Conservation (phyloP, 2,113 vertebrate species). For the Tyrannus savana region DNA sequence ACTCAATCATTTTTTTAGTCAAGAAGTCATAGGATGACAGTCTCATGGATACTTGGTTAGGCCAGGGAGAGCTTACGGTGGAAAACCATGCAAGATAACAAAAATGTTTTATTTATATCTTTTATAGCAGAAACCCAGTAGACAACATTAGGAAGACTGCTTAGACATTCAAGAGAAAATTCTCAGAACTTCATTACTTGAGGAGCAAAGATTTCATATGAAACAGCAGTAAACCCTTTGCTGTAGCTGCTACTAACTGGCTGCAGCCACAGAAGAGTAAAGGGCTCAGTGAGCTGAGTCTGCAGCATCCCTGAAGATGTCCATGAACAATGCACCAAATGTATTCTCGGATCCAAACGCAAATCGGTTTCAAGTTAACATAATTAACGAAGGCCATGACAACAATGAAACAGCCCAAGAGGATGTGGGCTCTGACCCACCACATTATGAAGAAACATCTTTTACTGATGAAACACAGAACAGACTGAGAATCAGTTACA, state of each 20-base stretch:
- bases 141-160: conserved; percentile 42
- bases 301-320: conserved; percentile 65
- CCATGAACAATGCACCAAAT: conserved; percentile 74
- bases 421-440: conserved; percentile 76
- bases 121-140: conserved; percentile 13
- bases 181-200: neutral
- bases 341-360: conserved; percentile 72
- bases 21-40: neutral
- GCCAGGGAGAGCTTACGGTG: neutral
- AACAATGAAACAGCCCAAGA: conserved; percentile 51
- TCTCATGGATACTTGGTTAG: neutral
- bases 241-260: neutral
- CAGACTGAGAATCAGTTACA: conserved; percentile 75
- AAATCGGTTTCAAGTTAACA: conserved; percentile 80
- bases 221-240: neutral
- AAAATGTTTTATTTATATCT: conserved; percentile 40
- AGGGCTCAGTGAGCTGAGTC: neutral
- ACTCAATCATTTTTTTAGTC: neutral
- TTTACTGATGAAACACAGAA: conserved; percentile 77
- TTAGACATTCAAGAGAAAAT: conserved; percentile 4
- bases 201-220: conserved; percentile 4
- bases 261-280: neutral
- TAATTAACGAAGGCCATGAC: conserved; percentile 73
- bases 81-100: neutral
- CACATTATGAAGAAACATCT: conserved; percentile 86